Conservation (phyloP, 2,113 vertebrate species). For the Gila orcuttii region DNA sequence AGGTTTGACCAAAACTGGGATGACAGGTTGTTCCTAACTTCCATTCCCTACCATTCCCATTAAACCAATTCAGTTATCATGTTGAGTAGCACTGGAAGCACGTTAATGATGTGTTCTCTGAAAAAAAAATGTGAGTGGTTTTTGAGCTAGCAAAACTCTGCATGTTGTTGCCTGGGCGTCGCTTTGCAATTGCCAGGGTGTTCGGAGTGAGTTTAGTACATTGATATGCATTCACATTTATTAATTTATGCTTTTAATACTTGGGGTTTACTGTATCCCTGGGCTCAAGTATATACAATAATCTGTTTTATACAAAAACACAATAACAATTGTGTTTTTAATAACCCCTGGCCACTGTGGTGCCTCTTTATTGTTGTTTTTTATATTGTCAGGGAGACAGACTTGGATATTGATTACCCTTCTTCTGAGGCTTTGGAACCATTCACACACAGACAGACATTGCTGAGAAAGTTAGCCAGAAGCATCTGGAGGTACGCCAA, state of each 20-base stretch:
- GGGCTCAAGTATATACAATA: background rate
- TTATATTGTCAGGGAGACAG: background rate
- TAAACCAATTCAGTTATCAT: too few species aligned
- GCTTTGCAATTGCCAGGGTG: too few species aligned
- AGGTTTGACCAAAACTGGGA: too few species aligned
- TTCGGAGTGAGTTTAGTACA: too few species aligned
- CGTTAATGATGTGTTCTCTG: too few species aligned
- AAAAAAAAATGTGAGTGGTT: too few species aligned
- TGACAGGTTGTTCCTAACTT: too few species aligned
- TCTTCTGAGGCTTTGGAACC: background rate
- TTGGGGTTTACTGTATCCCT: background rate
- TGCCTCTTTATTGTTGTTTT: slow-evolving; percentile 1
- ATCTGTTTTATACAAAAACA: background rate
- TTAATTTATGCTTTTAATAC: background rate
- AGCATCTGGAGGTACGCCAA: background rate
- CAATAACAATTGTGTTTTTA: background rate
- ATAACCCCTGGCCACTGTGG: background rate
- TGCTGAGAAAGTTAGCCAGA: background rate
- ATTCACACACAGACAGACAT: background rate
- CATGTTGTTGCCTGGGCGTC: too few species aligned
- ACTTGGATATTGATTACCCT: background rate
- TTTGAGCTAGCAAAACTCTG: too few species aligned
- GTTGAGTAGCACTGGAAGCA: too few species aligned
- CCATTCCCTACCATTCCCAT: too few species aligned
- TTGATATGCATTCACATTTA: too few species aligned